Percentiles rank a stretch among this genome's conserved stretches.
Conservation (phyloP, 2,113 vertebrate genomes). For the Anoura caudifer region DNA sequence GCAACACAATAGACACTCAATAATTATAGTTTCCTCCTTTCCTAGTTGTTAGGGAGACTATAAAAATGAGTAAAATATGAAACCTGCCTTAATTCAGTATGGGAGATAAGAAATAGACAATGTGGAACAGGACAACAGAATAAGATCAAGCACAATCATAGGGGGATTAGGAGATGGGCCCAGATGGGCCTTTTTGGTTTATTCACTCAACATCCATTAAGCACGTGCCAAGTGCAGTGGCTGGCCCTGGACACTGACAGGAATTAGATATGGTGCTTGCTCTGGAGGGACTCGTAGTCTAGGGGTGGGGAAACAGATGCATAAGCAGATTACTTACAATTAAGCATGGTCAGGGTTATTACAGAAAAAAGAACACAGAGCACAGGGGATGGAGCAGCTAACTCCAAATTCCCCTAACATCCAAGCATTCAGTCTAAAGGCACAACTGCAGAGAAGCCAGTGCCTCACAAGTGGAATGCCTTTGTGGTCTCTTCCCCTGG, state of each 20-base stretch:
- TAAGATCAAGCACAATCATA: background rate
- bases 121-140: background rate
- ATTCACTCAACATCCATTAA: background rate
- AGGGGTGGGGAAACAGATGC: constrained; percentile 15
- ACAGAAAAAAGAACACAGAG: background rate
- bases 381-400: background rate
- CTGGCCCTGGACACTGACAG: background rate
- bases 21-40: background rate
- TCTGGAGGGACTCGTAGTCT: background rate
- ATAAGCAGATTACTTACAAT: constrained; percentile 30
- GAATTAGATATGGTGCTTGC: background rate
- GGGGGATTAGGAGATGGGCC: background rate
- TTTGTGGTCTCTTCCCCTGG: background rate
- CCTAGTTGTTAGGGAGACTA: background rate
- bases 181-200: constrained; percentile 22
- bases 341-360: background rate
- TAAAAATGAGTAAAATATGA: constrained; percentile 25
- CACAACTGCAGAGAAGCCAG: background rate
- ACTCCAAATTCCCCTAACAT: background rate
- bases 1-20: constrained; percentile 33
- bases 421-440: background rate
- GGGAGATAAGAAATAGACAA: background rate
- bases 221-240: background rate
- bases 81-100: background rate
- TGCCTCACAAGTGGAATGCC: background rate